Percentiles rank a stretch among this genome's conserved stretches.
Evolutionary conservation across 1,140 invertebrate genomes (phyloP).

Genomic region (Amyelois transitella): DNA sequence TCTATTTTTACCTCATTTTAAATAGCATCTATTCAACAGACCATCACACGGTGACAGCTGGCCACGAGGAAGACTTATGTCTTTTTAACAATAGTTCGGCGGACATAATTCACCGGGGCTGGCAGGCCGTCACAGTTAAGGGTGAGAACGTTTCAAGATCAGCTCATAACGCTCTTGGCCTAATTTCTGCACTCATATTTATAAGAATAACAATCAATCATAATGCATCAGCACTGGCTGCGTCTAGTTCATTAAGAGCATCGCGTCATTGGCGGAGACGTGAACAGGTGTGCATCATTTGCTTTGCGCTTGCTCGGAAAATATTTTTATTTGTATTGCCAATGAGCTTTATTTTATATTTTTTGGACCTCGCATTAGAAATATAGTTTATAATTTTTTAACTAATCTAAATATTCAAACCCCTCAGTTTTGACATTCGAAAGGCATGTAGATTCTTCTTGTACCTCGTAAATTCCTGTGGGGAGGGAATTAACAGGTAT

Average conservation of each 20-base stretch:
- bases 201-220: constrained; percentile 56
- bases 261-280: not conserved
- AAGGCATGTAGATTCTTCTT: too few relatives aligned
- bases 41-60: constrained; percentile 25
- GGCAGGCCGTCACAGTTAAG: constrained; percentile 40
- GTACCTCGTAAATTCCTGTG: too few relatives aligned
- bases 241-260: constrained; percentile 7
- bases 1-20: not conserved
- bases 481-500: too few relatives aligned
- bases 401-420: too few relatives aligned
- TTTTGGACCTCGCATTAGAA: too few relatives aligned
- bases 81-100: constrained; percentile 33
- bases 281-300: constrained; percentile 18
- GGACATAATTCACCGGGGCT: constrained; percentile 37
- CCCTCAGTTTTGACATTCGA: too few relatives aligned
- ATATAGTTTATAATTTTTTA: too few relatives aligned
- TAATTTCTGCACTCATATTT: constrained; percentile 47
- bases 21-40: not conserved
- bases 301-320: not conserved
- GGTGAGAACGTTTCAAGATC: constrained; percentile 46
- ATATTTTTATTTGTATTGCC: not conserved
- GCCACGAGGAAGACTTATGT: constrained; percentile 22
- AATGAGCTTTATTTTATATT: not conserved
- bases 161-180: constrained; percentile 43
- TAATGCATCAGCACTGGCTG: constrained; percentile 31